Percentiles rank a stretch among this genome's conserved stretches.
Conservation (phyloP, 1,140 invertebrate species). For the Eciton burchellii region DNA sequence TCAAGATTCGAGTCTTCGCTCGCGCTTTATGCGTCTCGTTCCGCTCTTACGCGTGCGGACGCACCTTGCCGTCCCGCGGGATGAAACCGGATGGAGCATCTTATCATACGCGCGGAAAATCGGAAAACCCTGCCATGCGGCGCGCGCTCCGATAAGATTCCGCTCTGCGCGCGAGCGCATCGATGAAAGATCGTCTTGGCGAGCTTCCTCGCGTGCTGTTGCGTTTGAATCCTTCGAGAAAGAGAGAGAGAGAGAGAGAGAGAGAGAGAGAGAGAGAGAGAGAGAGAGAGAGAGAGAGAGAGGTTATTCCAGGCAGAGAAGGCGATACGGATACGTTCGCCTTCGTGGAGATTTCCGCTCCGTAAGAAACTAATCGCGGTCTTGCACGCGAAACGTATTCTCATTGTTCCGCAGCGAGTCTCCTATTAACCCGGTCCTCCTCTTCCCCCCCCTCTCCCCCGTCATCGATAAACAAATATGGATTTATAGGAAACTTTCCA, state of each 20-base stretch:
- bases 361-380: not conserved
- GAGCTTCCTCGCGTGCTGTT: not conserved
- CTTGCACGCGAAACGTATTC: slow-evolving; percentile 3
- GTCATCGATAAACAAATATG: too few species aligned
- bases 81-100: slow-evolving; percentile 9
- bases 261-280: slow-evolving; percentile 10
- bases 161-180: not conserved
- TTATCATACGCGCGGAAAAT: slow-evolving; percentile 22
- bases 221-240: too few species aligned
- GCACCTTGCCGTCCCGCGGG: too few species aligned
- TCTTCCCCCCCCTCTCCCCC: too few species aligned
- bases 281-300: slow-evolving; percentile 16
- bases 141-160: not conserved
- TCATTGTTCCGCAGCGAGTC: not conserved
- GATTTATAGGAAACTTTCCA: too few species aligned
- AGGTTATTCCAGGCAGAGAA: slow-evolving; percentile 1
- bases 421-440: not conserved
- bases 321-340: slow-evolving; percentile 21
- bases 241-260: slow-evolving; percentile 9
- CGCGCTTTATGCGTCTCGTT: slow-evolving; percentile 37
- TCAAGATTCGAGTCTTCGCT: slow-evolving; percentile 18
- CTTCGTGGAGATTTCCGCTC: slow-evolving; percentile 33
- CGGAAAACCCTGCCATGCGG: not conserved
- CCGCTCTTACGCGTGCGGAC: too few species aligned
- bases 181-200: slow-evolving; percentile 21